Base-by-base conservation (phyloP, 2,888 invertebrate genomes). In the Gisinianus flammeolus region DNA sequence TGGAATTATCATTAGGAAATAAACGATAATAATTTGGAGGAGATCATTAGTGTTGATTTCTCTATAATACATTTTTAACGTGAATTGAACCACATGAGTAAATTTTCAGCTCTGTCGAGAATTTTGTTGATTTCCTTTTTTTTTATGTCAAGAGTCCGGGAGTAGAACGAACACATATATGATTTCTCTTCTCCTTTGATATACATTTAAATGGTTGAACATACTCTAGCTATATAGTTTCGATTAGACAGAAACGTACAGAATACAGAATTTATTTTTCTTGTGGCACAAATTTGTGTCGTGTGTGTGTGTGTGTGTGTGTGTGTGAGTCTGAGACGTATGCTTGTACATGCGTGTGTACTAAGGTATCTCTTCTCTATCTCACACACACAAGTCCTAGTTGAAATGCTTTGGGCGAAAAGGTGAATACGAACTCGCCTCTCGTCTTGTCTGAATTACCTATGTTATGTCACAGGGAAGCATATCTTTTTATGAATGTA, bases 181-280 rank as follows among this genome's bases (percentile, higher is more conserved):
- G n/a, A n/a, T n/a, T n/a, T n/a, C n/a, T n/a, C n/a, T n/a, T n/a
- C n/a, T n/a, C n/a, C n/a, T n/a, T n/a, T n/a, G n/a, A n/a, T n/a
- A n/a, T n/a, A n/a, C n/a, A n/a, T n/a, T n/a, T n/a, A n/a, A n/a
- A n/a, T n/a, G n/a, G n/a, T n/a, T n/a, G n/a, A n/a, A n/a, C n/a
- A n/a, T n/a, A n/a, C n/a, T n/a, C n/a, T n/a, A n/a, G n/a, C n/a
- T n/a, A 26, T 62, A 6, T 24, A 62, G 62, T 26, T 62, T 62
- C 28, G 62, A 26, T 62, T 4, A 62, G 26, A 12, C 3, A 26
- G 62, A 62, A 62, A 62, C 26, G 62, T 28, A 26, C 62, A 28
- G 62, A 62, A 62, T 62, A 62, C 62, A 62, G 22, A 73, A 73
- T 73, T 30, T 73, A 73, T 73, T 73, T 73, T 73, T 62, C 62